Evolutionary conservation across 2,113 vertebrate species (phyloP).

Genomic region (Poeciliopsis turrubarensis): DNA sequence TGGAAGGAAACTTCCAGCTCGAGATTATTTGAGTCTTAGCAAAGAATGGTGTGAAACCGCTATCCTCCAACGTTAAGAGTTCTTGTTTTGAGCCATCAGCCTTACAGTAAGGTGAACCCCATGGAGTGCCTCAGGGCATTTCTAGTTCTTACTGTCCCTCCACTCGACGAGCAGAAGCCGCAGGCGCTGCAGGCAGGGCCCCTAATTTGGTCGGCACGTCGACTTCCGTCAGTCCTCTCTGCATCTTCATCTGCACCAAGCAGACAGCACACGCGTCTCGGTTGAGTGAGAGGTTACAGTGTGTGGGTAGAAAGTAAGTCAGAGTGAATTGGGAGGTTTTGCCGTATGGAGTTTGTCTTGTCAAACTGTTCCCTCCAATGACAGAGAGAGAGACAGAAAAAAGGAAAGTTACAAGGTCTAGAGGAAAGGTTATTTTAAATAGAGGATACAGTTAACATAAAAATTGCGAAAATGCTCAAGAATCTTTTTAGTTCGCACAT

Average conservation of each 20-base stretch:
- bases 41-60: background rate
- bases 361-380: conserved; percentile 31
- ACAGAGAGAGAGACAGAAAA: background rate
- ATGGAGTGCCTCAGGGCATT: background rate
- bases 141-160: background rate
- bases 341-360: conserved; percentile 36
- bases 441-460: no score
- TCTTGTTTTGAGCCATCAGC: background rate
- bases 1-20: background rate
- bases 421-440: background rate
- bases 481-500: no score
- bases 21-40: background rate
- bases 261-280: background rate
- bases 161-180: background rate
- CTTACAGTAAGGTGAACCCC: background rate
- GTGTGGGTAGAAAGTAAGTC: conserved; percentile 5
- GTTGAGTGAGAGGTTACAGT: conserved; percentile 11
- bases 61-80: no score
- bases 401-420: background rate
- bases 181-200: background rate
- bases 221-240: conserved; percentile 33
- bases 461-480: no score
- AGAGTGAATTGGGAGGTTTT: conserved; percentile 2
- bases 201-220: background rate
- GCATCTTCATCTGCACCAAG: conserved; percentile 14